Conservation (phyloP, 2,113 vertebrate genomes). For the Lepus americanus region DNA sequence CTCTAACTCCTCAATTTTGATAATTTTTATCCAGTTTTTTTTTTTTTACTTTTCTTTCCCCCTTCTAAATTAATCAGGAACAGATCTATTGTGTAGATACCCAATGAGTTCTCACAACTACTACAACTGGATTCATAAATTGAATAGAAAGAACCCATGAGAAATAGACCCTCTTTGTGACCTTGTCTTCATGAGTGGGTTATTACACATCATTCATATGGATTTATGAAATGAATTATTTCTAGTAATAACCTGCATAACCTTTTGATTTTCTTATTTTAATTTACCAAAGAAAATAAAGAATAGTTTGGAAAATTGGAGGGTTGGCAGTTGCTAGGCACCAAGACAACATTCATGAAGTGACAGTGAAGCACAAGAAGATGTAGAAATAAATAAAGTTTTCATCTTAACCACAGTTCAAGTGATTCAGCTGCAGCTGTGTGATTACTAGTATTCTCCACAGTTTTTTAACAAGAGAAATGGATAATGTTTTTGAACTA, state of each 20-base stretch:
- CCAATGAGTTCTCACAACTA: neutral
- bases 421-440: constrained; percentile 60
- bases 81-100: neutral
- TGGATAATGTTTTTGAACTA: constrained; percentile 20
- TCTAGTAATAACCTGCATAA: constrained; percentile 69
- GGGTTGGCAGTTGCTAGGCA: constrained; percentile 87
- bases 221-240: constrained; percentile 59
- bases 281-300: constrained; percentile 57
- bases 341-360: constrained; percentile 75
- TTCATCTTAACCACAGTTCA: constrained; percentile 75
- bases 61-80: neutral
- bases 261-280: constrained; percentile 61
- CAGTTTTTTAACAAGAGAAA: constrained; percentile 41
- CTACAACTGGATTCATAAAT: neutral
- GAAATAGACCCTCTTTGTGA: constrained; percentile 18
- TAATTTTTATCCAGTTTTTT: neutral
- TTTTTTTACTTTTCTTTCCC: neutral
- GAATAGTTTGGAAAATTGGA: constrained; percentile 63
- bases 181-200: constrained; percentile 34
- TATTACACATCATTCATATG: constrained; percentile 71
- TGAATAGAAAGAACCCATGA: neutral
- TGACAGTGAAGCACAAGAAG: constrained; percentile 67
- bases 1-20: neutral
- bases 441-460: constrained; percentile 68
- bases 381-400: constrained; percentile 83